Percentiles rank a stretch among this genome's conserved stretches.
phyloP scores from a whole-genome alignment of 2,888 invertebrate genomes.

The Agrypnus murinus region DNA sequence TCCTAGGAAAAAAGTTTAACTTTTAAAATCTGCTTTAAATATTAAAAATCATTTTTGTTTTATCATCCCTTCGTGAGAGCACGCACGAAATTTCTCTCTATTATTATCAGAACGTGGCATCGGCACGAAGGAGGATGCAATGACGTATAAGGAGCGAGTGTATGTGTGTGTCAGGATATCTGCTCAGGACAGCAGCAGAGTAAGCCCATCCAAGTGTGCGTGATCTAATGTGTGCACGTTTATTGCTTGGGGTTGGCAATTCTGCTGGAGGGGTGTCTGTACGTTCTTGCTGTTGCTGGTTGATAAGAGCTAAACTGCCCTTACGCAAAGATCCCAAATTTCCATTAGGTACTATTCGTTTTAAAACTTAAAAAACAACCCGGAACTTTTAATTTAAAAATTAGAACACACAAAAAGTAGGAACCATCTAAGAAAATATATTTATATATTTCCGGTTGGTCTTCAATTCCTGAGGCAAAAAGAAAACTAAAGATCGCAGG shows the following conservation, averaged over 20 bases:
- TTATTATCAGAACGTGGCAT: conserved; percentile 39
- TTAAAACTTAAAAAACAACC: background rate
- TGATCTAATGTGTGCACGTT: conserved; percentile 52
- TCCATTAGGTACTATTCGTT: background rate
- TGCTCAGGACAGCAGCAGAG: conserved; percentile 53
- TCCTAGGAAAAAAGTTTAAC: too few species aligned
- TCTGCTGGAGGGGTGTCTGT: conserved; percentile 36
- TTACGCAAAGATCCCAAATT: conserved; percentile 28
- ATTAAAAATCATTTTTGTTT: too few species aligned
- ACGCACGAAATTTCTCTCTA: conserved; percentile 32
- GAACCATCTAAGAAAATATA: conserved; percentile 8
- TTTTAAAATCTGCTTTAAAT: too few species aligned
- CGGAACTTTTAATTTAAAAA: too few species aligned
- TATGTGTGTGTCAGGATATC: conserved; percentile 53
- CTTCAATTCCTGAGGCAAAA: conserved; percentile 7
- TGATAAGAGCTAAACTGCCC: conserved; percentile 49
- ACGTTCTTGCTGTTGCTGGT: conserved; percentile 37
- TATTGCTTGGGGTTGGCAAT: conserved; percentile 50
- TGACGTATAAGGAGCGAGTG: conserved; percentile 51
- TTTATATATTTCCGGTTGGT: conserved; percentile 18
- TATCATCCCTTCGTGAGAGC: background rate
- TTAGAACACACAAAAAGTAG: too few species aligned
- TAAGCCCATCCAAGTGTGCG: conserved; percentile 51
- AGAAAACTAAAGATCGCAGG: conserved; percentile 66
- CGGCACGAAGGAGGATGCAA: conserved; percentile 50